Evolutionary conservation across 2,113 vertebrate species (phyloP).

Genomic region (Myocastor coypus): DNA sequence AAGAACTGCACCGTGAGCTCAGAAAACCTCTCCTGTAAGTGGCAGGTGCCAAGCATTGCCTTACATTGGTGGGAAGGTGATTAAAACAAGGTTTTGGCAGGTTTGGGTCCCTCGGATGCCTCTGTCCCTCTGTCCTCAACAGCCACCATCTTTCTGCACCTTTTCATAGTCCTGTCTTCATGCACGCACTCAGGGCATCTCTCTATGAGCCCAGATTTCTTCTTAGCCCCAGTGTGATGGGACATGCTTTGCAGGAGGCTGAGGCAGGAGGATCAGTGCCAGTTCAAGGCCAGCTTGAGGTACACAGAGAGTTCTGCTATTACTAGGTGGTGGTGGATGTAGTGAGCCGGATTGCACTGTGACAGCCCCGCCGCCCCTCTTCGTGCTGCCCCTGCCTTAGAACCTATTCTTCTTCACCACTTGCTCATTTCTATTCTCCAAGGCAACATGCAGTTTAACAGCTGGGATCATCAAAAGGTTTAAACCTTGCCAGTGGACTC

Average conservation of each 20-base stretch:
- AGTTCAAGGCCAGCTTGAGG: neutral
- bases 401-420: neutral
- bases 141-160: neutral
- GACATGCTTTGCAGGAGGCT: neutral
- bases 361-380: neutral
- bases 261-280: neutral
- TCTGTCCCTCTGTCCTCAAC: neutral
- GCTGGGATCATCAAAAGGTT: conserved; percentile 27
- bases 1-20: neutral
- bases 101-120: neutral
- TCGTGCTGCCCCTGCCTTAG: neutral
- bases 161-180: neutral
- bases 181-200: rapidly evolving
- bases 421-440: neutral
- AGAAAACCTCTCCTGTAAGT: neutral
- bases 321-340: neutral
- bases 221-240: neutral
- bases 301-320: neutral
- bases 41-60: neutral
- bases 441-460: conserved; percentile 44
- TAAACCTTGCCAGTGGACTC: neutral
- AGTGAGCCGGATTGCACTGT: neutral
- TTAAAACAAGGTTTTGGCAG: neutral
- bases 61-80: neutral
- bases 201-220: neutral